phyloP scores from a whole-genome alignment of 1,140 invertebrate species.

The Drosophila micromelanica region DNA sequence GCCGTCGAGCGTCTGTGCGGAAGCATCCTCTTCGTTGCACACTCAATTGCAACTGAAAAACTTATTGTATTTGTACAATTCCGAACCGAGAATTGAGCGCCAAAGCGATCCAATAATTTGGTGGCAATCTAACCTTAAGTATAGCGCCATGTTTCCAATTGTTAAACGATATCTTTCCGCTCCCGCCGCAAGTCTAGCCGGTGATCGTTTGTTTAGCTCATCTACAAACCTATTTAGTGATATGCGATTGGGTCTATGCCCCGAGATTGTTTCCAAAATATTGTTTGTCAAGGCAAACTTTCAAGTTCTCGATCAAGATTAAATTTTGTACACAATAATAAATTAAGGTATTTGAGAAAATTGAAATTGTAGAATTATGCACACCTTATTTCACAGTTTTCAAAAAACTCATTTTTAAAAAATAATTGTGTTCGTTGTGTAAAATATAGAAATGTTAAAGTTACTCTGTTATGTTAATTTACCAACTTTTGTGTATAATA shows the following conservation, averaged over 20 bases:
- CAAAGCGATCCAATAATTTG: conserved; percentile 52
- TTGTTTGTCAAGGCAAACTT: conserved; percentile 56
- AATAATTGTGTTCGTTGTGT: too few relatives aligned
- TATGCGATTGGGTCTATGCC: conserved; percentile 25
- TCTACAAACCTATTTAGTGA: conserved; percentile 48
- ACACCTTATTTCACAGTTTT: too few relatives aligned
- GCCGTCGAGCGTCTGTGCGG: neutral
- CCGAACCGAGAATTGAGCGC: conserved; percentile 56
- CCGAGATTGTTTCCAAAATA: conserved; percentile 56
- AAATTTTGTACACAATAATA: neutral
- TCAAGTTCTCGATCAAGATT: conserved; percentile 13
- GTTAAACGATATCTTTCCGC: conserved; percentile 45
- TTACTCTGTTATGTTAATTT: too few relatives aligned
- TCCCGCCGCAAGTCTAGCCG: conserved; percentile 43
- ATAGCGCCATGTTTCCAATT: conserved; percentile 40
- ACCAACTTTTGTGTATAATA: too few relatives aligned
- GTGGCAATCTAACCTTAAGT: conserved; percentile 62
- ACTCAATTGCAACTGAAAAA: conserved; percentile 58
- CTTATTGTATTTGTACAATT: conserved; percentile 60
- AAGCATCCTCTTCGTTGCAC: neutral
- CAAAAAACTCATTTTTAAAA: too few relatives aligned
- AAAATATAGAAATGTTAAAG: too few relatives aligned
- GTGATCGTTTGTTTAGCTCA: conserved; percentile 36
- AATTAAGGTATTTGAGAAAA: too few relatives aligned
- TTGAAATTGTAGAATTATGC: too few relatives aligned